Evolutionary conservation across 2,113 vertebrate genomes (phyloP).

Genomic region (Silurus meridionalis): DNA sequence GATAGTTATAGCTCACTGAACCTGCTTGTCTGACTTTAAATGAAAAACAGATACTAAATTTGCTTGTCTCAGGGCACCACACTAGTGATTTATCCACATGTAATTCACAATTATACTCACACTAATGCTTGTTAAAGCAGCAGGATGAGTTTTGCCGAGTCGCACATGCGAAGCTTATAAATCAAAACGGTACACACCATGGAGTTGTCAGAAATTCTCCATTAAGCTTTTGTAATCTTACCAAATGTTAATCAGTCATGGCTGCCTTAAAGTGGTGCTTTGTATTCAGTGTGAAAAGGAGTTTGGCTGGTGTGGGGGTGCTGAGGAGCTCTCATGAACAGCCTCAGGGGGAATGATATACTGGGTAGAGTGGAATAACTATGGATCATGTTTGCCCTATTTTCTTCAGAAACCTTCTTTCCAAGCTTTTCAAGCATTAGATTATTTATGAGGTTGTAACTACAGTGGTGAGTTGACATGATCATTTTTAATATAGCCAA

Average conservation of each 20-base stretch:
- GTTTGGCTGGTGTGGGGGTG: neutral
- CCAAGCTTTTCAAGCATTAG: neutral
- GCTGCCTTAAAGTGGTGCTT: slow-evolving; percentile 20
- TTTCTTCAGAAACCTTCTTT: neutral
- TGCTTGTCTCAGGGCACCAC: neutral
- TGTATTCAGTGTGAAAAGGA: slow-evolving; percentile 21
- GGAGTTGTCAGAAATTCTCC: slow-evolving; percentile 29
- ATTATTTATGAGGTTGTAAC: neutral
- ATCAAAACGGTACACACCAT: slow-evolving; percentile 23
- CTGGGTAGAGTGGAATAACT: neutral
- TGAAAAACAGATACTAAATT: neutral
- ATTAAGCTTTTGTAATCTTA: slow-evolving; percentile 31
- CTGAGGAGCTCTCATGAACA: neutral
- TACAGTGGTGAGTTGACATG: too few relatives aligned
- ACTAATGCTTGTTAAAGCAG: neutral
- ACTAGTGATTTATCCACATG: neutral
- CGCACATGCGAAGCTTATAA: slow-evolving; percentile 19
- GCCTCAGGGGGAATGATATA: neutral
- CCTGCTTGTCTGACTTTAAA: neutral
- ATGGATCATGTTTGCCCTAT: neutral
- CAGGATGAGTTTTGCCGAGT: slow-evolving; percentile 8
- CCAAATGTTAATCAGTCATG: slow-evolving; percentile 22
- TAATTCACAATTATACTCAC: slow-evolving; percentile 1
- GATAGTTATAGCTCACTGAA: neutral
- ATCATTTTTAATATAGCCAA: neutral